Evolutionary conservation across 2,797 vertebrate genomes (phyloP).

Genomic region (Syngnathus rostellatus): DNA sequence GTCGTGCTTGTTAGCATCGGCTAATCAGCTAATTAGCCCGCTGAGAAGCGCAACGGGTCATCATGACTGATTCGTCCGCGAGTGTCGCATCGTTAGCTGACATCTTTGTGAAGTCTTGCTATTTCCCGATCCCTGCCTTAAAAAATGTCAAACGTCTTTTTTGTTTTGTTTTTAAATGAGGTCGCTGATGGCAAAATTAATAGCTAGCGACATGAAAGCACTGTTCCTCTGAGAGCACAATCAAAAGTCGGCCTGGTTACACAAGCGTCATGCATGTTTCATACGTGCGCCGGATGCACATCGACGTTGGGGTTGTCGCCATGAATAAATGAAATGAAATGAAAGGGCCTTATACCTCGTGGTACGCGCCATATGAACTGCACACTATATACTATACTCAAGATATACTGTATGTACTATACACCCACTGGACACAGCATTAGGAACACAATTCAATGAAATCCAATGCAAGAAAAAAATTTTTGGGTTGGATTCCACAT

Average conservation of each 20-base stretch:
- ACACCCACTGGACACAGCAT: constrained; percentile 1
- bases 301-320: constrained; percentile 44
- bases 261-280: constrained; percentile 60
- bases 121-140: not conserved
- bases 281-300: constrained; percentile 44
- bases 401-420: constrained; percentile 16
- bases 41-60: not conserved
- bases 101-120: constrained; percentile 1
- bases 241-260: constrained; percentile 20
- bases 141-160: not conserved
- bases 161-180: not conserved
- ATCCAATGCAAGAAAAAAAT: not conserved
- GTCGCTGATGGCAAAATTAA: not conserved
- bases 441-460: not conserved
- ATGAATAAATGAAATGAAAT: constrained; percentile 67
- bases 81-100: not conserved
- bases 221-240: constrained; percentile 28
- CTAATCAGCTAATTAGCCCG: not conserved
- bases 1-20: not conserved
- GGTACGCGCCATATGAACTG: not conserved
- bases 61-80: not conserved
- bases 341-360: constrained; percentile 1
- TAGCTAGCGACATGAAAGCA: constrained; percentile 13
- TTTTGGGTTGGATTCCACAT: not conserved
- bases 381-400: constrained; percentile 2